Evolutionary conservation across 2,888 invertebrate genomes (phyloP).

Genomic region (Acronicta alni): DNA sequence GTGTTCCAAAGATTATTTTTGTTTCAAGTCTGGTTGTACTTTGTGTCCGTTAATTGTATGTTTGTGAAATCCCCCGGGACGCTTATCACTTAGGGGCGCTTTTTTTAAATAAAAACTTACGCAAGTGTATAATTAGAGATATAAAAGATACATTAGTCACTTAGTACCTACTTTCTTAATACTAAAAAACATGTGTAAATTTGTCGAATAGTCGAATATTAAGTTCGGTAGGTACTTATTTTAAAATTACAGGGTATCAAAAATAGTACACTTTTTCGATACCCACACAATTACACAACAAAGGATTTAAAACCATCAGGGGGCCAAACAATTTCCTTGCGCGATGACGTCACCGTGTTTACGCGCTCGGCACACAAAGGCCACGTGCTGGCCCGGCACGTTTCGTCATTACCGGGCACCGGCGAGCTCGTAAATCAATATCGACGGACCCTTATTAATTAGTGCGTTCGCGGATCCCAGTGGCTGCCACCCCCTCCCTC

Average conservation of each 20-base stretch:
- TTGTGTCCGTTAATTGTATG: too few species aligned
- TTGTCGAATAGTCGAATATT: too few species aligned
- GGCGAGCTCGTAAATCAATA: slow-evolving; percentile 87
- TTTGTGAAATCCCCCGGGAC: too few species aligned
- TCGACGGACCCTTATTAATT: slow-evolving; percentile 88
- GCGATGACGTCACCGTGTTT: slow-evolving; percentile 49
- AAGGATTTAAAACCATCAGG: slow-evolving; percentile 18
- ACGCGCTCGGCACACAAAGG: slow-evolving; percentile 49
- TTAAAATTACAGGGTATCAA: background rate
- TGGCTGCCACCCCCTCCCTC: slow-evolving; percentile 45
- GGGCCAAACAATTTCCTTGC: slow-evolving; percentile 5
- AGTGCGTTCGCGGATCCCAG: slow-evolving; percentile 82
- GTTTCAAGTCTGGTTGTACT: too few species aligned
- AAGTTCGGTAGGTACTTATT: background rate
- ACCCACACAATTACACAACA: slow-evolving; percentile 40
- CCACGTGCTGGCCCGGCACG: slow-evolving; percentile 55
- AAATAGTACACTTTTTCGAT: slow-evolving; percentile 8
- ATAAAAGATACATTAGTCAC: too few species aligned
- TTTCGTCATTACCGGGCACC: slow-evolving; percentile 56
- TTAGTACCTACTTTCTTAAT: too few species aligned
- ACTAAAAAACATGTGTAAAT: too few species aligned
- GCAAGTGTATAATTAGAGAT: too few species aligned
- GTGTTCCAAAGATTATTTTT: too few species aligned
- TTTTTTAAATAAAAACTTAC: too few species aligned
- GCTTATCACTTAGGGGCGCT: too few species aligned